Evolutionary conservation across 1,140 invertebrate species (phyloP).

Genomic region (Macrocentrus cingulum): DNA sequence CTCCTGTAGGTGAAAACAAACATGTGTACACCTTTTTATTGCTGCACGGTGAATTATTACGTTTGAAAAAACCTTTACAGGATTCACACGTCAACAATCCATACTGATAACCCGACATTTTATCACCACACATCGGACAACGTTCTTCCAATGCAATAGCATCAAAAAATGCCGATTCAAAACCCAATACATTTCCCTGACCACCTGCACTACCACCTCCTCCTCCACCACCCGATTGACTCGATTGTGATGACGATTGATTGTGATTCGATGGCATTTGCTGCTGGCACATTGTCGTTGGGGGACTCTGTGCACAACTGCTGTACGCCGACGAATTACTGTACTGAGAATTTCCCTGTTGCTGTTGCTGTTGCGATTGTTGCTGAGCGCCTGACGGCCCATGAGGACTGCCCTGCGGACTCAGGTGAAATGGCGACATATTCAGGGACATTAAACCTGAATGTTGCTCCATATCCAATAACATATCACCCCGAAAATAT

Average conservation of each 20-base stretch:
- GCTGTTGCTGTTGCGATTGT: constrained; percentile 38
- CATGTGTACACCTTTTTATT: constrained; percentile 96
- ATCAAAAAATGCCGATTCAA: constrained; percentile 66
- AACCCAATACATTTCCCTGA: constrained; percentile 44
- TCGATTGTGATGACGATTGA: constrained; percentile 35
- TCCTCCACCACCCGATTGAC: too few relatives aligned
- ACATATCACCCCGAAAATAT: constrained; percentile 64
- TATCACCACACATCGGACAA: constrained; percentile 98
- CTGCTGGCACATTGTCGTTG: constrained; percentile 49
- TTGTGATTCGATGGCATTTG: constrained; percentile 23
- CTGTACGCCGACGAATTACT: constrained; percentile 44
- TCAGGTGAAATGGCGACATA: constrained; percentile 79
- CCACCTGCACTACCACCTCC: too few relatives aligned
- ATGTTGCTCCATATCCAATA: constrained; percentile 81
- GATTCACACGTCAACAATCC: constrained; percentile 98
- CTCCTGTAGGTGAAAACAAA: constrained; percentile 71
- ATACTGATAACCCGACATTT: constrained; percentile 99
- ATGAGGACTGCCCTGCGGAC: constrained; percentile 66
- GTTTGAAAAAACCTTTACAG: constrained; percentile 99
- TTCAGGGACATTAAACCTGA: constrained; percentile 81
- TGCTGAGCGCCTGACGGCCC: constrained; percentile 44
- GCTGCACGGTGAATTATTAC: constrained; percentile 81
- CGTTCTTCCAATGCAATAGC: constrained; percentile 92
- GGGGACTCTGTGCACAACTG: constrained; percentile 51
- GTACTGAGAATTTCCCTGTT: constrained; percentile 36